Percentiles rank a stretch among this genome's conserved stretches.
These are phyloP conservation scores for Perithous albicinctus DNA, from an alignment of 2,888 invertebrate genomes.

Conservation along the genomic window DNA sequence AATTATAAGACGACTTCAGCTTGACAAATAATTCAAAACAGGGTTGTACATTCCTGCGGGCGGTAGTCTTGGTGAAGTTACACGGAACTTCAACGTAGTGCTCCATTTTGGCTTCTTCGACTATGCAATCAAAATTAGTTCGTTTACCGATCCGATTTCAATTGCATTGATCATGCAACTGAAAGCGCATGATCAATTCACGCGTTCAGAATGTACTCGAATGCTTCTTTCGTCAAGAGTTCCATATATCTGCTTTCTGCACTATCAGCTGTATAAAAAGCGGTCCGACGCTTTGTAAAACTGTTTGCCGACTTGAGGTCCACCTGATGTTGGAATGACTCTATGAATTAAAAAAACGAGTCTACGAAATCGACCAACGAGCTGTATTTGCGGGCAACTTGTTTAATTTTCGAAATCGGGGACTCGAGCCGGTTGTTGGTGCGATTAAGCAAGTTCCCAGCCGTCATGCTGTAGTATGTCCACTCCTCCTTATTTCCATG, in stretches of 20 bases:
- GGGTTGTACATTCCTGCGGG: too few species aligned
- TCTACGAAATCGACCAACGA: constrained; percentile 21
- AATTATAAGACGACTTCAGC: too few species aligned
- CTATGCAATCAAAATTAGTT: neutral
- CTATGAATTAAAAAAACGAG: neutral
- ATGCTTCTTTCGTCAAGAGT: too few species aligned
- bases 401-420: constrained; percentile 28
- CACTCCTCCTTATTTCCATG: constrained; percentile 2
- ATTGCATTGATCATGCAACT: too few species aligned
- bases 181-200: neutral
- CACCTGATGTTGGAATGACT: neutral
- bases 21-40: too few species aligned
- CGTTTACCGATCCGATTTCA: neutral
- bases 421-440: constrained; percentile 36
- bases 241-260: constrained; percentile 1
- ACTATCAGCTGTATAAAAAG: neutral
- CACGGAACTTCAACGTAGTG: too few species aligned
- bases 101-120: constrained; percentile 10
- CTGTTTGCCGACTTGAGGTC: neutral
- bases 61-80: too few species aligned
- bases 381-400: constrained; percentile 16
- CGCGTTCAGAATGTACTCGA: neutral
- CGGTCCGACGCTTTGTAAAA: neutral
- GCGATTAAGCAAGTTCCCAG: constrained; percentile 8
- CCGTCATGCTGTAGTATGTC: constrained; percentile 16